Evolutionary conservation across 1,140 invertebrate species (phyloP).

Genomic region (Propsilocerus akamusi): DNA sequence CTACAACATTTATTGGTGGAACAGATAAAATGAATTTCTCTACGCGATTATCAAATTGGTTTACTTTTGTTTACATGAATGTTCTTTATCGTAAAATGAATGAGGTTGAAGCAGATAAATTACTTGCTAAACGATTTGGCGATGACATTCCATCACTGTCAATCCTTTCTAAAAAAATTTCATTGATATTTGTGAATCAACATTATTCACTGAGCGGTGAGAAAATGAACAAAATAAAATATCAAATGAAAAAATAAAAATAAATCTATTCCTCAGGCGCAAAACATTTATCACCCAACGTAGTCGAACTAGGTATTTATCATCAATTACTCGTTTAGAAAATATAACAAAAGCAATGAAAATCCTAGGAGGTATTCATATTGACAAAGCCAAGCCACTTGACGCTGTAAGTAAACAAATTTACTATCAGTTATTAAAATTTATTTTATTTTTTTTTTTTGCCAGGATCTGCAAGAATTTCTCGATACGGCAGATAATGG

Average conservation of each 20-base stretch:
- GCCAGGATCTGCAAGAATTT: slow-evolving; percentile 42
- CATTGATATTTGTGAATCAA: slow-evolving; percentile 41
- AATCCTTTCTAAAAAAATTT: slow-evolving; percentile 34
- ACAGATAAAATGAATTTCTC: slow-evolving; percentile 32
- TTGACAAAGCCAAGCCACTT: slow-evolving; percentile 31
- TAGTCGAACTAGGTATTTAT: slow-evolving; percentile 47
- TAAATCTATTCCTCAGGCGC: too few relatives aligned
- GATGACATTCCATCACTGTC: slow-evolving; percentile 33
- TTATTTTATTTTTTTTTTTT: slow-evolving; percentile 9
- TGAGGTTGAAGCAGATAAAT: slow-evolving; percentile 21
- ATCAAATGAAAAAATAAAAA: too few relatives aligned
- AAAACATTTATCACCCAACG: slow-evolving; percentile 33
- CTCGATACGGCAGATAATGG: slow-evolving; percentile 45
- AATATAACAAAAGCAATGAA: too few relatives aligned
- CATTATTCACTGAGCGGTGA: slow-evolving; percentile 34
- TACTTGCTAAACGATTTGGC: slow-evolving; percentile 30
- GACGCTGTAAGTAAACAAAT: slow-evolving; percentile 26
- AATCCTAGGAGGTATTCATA: slow-evolving; percentile 47
- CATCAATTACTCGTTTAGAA: too few relatives aligned
- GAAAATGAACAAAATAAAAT: too few relatives aligned
- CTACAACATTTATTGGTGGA: slow-evolving; percentile 30
- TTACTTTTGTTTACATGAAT: slow-evolving; percentile 14
- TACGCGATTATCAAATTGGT: slow-evolving; percentile 25
- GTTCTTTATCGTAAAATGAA: slow-evolving; percentile 20
- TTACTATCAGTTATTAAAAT: neutral